A percentile compares a stretch with the other conserved stretches of the same genome.
These are phyloP conservation scores for Vidua macroura DNA, from an alignment of 2,113 vertebrate species.

Conservation along the genomic window DNA sequence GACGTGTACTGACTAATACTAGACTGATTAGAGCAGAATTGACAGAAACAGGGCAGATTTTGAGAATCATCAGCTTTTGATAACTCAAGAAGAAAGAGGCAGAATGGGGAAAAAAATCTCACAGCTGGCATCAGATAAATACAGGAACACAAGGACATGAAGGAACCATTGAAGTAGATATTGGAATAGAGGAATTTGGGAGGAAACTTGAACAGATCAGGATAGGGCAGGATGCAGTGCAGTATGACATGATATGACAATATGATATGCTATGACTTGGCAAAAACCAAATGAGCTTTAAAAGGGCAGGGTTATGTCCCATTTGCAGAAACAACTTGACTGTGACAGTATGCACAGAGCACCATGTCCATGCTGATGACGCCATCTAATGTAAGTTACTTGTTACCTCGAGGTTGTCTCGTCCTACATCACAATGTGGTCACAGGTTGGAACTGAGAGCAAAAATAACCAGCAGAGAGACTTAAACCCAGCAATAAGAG, in stretches of 20 bases:
- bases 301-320: not conserved
- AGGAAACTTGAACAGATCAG: not conserved
- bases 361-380: not conserved
- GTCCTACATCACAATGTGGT: not conserved
- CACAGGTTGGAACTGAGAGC: not conserved
- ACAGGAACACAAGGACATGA: not conserved
- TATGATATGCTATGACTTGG: not conserved
- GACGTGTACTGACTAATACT: not conserved
- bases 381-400: not conserved
- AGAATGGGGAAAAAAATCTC: not conserved
- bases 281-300: not conserved
- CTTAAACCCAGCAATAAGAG: not conserved
- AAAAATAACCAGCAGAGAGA: not conserved
- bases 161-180: not conserved
- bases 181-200: not conserved
- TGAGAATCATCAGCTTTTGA: conserved; percentile 7
- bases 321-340: not conserved
- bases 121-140: not conserved
- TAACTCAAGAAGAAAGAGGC: not conserved
- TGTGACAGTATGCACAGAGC: not conserved
- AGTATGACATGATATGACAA: not conserved
- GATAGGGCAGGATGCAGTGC: not conserved
- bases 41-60: conserved; percentile 30
- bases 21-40: not conserved
- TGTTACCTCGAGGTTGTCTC: not conserved